phyloP scores from a whole-genome alignment of 2,113 vertebrate genomes.

The Morone chrysops region DNA sequence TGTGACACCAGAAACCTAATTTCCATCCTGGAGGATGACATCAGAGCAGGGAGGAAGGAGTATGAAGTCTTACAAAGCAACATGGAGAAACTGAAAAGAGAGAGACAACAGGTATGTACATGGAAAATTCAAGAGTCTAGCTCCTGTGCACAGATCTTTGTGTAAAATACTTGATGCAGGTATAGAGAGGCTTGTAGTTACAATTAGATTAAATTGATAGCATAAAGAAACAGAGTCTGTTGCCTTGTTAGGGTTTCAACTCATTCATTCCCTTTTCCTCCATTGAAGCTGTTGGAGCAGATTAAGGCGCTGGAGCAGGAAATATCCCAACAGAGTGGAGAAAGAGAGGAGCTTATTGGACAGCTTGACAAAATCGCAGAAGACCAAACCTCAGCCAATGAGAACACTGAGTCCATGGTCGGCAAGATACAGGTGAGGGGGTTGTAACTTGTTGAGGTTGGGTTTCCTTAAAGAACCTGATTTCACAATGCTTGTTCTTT shows the following conservation, averaged over 20 bases:
- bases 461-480: background rate
- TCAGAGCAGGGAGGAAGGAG: conserved; percentile 78
- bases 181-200: background rate
- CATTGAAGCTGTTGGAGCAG: conserved; percentile 74
- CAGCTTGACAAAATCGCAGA: conserved; percentile 79
- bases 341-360: conserved; percentile 78
- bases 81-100: conserved; percentile 72
- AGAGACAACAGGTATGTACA: conserved; percentile 68
- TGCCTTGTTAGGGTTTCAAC: background rate
- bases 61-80: conserved; percentile 76
- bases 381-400: conserved; percentile 78
- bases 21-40: conserved; percentile 83
- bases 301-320: conserved; percentile 79
- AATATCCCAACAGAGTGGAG: conserved; percentile 61
- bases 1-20: conserved; percentile 78
- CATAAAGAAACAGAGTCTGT: background rate
- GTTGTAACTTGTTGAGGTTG: too few relatives aligned
- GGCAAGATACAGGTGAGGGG: conserved; percentile 81
- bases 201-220: background rate
- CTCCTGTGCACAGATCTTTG: background rate
- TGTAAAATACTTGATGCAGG: background rate
- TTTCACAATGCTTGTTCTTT: background rate
- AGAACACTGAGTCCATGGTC: conserved; percentile 82
- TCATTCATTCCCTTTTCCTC: background rate
- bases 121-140: too few relatives aligned